Conservation (phyloP, 2,888 invertebrate species). For the Torymus auratus region DNA sequence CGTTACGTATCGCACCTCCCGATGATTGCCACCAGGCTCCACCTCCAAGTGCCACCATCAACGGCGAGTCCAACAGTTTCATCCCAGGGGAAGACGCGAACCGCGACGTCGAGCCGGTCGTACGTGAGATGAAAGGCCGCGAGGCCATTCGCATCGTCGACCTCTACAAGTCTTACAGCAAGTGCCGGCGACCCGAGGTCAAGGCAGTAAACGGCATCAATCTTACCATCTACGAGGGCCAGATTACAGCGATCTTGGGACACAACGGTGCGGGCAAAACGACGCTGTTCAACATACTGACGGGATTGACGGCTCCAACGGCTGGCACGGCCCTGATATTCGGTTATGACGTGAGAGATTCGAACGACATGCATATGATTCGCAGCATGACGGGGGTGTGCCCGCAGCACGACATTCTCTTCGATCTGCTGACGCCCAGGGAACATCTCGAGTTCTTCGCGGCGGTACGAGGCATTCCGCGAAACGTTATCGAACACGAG, state of each 20-base stretch:
- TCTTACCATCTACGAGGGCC: slow-evolving; percentile 89
- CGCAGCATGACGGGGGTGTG: slow-evolving; percentile 91
- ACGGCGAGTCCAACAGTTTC: slow-evolving; percentile 75
- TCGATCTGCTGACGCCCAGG: slow-evolving; percentile 86
- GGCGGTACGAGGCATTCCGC: slow-evolving; percentile 83
- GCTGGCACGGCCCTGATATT: slow-evolving; percentile 86
- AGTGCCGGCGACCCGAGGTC: slow-evolving; percentile 83
- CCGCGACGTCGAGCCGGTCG: slow-evolving; percentile 86
- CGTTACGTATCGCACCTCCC: slow-evolving; percentile 25
- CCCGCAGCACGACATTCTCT: slow-evolving; percentile 91
- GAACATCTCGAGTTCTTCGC: slow-evolving; percentile 91
- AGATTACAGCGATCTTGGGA: slow-evolving; percentile 90
- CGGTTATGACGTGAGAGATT: slow-evolving; percentile 86
- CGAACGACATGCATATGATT: slow-evolving; percentile 87
- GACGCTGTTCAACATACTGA: slow-evolving; percentile 89
- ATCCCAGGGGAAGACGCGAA: slow-evolving; percentile 78
- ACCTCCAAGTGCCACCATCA: slow-evolving; percentile 56
- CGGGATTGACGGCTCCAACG: slow-evolving; percentile 87
- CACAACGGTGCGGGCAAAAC: slow-evolving; percentile 94
- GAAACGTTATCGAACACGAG: slow-evolving; percentile 71
- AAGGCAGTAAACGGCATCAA: slow-evolving; percentile 88
- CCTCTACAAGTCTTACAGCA: slow-evolving; percentile 84
- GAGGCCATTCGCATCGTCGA: slow-evolving; percentile 87
- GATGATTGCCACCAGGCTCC: slow-evolving; percentile 46
- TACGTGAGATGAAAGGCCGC: slow-evolving; percentile 83